Percentiles rank a stretch among this genome's conserved stretches.
Evolutionary conservation across 2,113 vertebrate species (phyloP).

Genomic region (Potamarius usumacintae): DNA sequence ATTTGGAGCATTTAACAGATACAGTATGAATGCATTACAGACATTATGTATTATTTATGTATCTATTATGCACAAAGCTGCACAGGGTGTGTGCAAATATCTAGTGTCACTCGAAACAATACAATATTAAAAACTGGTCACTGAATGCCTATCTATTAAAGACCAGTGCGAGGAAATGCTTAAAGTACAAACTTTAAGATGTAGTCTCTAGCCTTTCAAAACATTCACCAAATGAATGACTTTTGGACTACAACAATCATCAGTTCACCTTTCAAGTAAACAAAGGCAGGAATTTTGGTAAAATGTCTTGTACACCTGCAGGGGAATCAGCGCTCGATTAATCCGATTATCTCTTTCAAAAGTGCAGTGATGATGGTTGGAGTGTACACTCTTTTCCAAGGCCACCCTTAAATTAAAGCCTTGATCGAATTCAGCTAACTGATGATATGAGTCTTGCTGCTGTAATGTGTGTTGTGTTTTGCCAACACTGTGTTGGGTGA

Average conservation of each 20-base stretch:
- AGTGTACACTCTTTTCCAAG: constrained; percentile 23
- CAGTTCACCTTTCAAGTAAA: neutral
- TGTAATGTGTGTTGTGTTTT: constrained; percentile 52
- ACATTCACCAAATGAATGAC: neutral
- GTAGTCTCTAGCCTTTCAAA: neutral
- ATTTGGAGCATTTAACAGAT: neutral
- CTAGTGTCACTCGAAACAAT: neutral
- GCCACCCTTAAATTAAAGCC: constrained; percentile 43
- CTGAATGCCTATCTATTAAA: neutral
- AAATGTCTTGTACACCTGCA: constrained; percentile 24
- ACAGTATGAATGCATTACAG: neutral
- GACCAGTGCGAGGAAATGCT: neutral
- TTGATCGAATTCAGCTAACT: constrained; percentile 51
- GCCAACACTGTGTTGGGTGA: constrained; percentile 44
- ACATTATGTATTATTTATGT: neutral
- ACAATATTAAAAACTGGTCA: neutral
- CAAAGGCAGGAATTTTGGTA: constrained; percentile 27
- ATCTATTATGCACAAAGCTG: neutral
- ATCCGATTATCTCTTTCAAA: constrained; percentile 30
- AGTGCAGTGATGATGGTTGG: constrained; percentile 24
- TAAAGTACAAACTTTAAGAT: neutral
- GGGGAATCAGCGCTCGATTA: constrained; percentile 20
- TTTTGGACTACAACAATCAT: neutral
- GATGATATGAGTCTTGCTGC: constrained; percentile 41
- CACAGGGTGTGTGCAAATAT: neutral